Conservation (phyloP, 1,140 invertebrate species). For the Megalopta genalis region DNA sequence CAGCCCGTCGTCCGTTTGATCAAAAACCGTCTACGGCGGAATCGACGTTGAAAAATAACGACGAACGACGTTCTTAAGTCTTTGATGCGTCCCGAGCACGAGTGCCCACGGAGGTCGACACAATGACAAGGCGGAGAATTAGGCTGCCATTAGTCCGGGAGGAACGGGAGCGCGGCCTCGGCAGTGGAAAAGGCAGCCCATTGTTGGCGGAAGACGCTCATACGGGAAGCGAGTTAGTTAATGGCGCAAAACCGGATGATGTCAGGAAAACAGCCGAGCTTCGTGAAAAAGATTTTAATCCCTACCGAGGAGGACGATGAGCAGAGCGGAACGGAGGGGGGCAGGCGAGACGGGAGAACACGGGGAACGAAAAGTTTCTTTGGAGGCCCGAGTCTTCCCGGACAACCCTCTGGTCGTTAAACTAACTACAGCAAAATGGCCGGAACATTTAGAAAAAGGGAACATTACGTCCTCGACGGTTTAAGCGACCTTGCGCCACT, state of each 20-base stretch:
- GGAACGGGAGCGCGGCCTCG: slow-evolving; percentile 27
- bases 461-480: background rate
- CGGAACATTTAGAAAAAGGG: background rate
- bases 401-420: slow-evolving; percentile 5
- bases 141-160: slow-evolving; percentile 38
- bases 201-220: slow-evolving; percentile 25
- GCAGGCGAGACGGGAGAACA: slow-evolving; percentile 2
- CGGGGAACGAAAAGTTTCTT: slow-evolving; percentile 37
- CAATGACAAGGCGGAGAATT: slow-evolving; percentile 14
- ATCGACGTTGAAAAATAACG: too few species aligned
- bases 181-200: slow-evolving; percentile 28
- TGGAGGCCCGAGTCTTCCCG: slow-evolving; percentile 7
- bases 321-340: background rate
- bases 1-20: too few species aligned
- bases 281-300: slow-evolving; percentile 48
- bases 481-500: background rate
- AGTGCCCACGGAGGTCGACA: slow-evolving; percentile 14
- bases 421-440: background rate
- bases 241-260: slow-evolving; percentile 54
- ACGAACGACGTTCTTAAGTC: too few species aligned
- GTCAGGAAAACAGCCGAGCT: background rate
- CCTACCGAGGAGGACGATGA: background rate
- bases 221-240: slow-evolving; percentile 37
- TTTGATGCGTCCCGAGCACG: too few species aligned
- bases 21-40: too few species aligned